Base-by-base conservation (phyloP, 2,888 invertebrate species). In the Adela reaumurella region DNA sequence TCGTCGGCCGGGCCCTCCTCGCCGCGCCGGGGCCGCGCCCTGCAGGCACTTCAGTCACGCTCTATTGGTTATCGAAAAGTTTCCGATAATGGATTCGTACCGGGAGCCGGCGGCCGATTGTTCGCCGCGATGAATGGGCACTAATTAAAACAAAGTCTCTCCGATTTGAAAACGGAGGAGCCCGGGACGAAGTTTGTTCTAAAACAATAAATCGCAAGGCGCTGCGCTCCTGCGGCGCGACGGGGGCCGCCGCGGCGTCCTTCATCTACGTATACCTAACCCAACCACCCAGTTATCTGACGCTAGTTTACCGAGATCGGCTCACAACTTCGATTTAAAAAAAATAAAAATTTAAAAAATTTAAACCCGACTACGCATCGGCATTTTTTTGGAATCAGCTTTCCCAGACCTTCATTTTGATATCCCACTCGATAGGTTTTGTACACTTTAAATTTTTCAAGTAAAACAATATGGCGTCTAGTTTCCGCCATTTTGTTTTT, bases 101-200 rank as follows among this genome's bases (percentile, higher is more conserved):
- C 68, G 70, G 68, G 66, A 72, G 69, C 68, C 11, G 43, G 43
- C 43, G 43, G 18, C 14, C 74, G 64, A 78, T 77, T 76, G 78
- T 77, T 74, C 74, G 19, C 59, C 11, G 63, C 71, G 68, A 76
- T 78, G 76, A 79, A 80, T 78, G 76, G 77, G 73, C 67, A 73
- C 77, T 79, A 80, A 80, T 80, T 80, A 80, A 78, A 80, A 80
- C 69, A 73, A 74, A 77, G 76, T 77, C 74, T 43, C 43, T 17
- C 50, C 46, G 47, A 47, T 49, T 51, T 49, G 49, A 48, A 47
- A 50, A 45, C 49, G 46, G 45, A 49, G 43, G 50, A 44, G 43
- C 50, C 46, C 43, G 49, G 52, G 52, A 54, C 51, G 51, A 52
- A 52, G 49, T 52, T 53, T 52, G 51, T 46, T 45, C 46, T 47